phyloP scores from a whole-genome alignment of 2,888 invertebrate genomes.

The Sminthurides aquaticus region DNA sequence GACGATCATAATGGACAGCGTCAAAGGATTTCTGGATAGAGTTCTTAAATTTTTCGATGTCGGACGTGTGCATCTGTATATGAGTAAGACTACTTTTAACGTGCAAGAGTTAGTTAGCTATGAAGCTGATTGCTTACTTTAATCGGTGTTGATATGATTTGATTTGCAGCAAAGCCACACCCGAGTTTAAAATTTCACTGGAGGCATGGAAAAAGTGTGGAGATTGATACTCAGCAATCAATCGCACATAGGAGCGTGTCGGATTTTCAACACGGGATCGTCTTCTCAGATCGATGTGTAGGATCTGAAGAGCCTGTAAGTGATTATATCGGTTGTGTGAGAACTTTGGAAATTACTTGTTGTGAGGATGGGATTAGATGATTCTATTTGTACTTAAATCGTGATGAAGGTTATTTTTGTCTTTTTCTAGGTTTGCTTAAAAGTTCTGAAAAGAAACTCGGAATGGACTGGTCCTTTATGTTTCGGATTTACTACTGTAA shows the following conservation, averaged over 20 bases:
- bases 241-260: conserved; percentile 17
- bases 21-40: conserved; percentile 12
- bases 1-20: conserved; percentile 14
- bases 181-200: conserved; percentile 23
- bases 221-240: conserved; percentile 5
- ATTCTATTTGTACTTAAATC: background rate
- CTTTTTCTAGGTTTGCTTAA: conserved; percentile 23
- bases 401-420: conserved; percentile 2
- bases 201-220: conserved; percentile 26
- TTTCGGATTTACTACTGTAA: conserved; percentile 30
- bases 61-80: background rate
- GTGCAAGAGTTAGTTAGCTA: no score
- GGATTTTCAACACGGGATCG: conserved; percentile 26
- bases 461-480: conserved; percentile 27
- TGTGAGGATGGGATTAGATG: no score
- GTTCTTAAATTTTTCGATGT: conserved; percentile 13
- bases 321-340: background rate
- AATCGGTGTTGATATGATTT: no score
- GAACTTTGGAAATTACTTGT: no score
- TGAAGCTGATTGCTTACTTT: no score
- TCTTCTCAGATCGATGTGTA: conserved; percentile 29
- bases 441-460: conserved; percentile 16
- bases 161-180: conserved; percentile 14
- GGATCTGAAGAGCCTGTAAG: conserved; percentile 27
- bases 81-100: no score